phyloP scores from a whole-genome alignment of 2,113 vertebrate genomes.

The Nothobranchius kuhntae region DNA sequence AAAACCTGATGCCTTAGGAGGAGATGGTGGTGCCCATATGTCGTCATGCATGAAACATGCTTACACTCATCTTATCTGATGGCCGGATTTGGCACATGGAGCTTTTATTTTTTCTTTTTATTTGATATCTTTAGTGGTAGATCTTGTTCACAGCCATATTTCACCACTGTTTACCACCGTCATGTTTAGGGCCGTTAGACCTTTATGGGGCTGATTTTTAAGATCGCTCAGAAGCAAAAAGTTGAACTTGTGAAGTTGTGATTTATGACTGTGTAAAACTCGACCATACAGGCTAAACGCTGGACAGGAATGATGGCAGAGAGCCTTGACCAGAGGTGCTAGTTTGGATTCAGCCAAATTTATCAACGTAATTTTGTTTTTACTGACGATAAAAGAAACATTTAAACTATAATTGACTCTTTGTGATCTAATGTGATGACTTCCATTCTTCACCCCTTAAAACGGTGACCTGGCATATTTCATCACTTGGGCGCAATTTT shows the following conservation, averaged over 20 bases:
- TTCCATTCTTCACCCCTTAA: too few species aligned
- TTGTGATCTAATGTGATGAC: neutral
- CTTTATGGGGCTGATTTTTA: constrained; percentile 9
- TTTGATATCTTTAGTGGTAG: neutral
- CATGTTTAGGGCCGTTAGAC: neutral
- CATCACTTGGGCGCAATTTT: too few species aligned
- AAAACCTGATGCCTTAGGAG: constrained; percentile 55
- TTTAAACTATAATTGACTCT: neutral
- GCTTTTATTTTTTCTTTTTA: too few species aligned
- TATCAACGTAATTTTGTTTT: neutral
- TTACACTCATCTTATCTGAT: constrained; percentile 37
- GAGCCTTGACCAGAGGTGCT: neutral
- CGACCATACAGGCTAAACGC: neutral
- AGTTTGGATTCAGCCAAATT: too few species aligned
- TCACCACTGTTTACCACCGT: neutral
- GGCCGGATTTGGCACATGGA: constrained; percentile 4
- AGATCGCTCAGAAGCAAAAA: constrained; percentile 1
- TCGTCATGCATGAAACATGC: constrained; percentile 35
- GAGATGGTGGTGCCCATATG: constrained; percentile 52
- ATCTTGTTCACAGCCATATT: neutral
- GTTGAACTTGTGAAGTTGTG: neutral
- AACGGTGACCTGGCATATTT: too few species aligned
- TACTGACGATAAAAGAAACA: neutral
- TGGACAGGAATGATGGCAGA: neutral
- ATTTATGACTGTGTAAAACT: neutral